Conservation (phyloP, 2,113 vertebrate genomes). For the Pollachius pollachius region DNA sequence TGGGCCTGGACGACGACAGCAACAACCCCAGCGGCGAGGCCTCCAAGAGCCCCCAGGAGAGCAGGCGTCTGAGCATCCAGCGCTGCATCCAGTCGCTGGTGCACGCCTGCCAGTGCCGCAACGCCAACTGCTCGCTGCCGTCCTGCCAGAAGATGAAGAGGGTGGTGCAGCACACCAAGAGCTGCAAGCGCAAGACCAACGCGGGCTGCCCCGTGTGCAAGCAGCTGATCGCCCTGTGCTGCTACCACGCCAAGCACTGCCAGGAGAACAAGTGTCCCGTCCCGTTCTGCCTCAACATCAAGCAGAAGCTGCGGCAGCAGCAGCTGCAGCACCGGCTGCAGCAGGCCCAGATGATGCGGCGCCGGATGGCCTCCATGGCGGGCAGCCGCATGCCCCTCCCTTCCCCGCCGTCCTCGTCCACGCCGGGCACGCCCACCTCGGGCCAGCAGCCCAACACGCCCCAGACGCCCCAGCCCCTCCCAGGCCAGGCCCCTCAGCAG, state of each 20-base stretch:
- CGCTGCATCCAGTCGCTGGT: constrained; percentile 98
- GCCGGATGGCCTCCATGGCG: constrained; percentile 98
- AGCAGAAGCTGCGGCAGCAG: constrained; percentile 97
- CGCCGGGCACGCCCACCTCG: constrained; percentile 86
- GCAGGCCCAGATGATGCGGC: constrained; percentile 97
- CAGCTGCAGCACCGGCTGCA: constrained; percentile 97
- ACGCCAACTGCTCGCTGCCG: constrained; percentile 94
- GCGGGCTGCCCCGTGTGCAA: constrained; percentile 98
- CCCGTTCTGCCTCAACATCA: constrained; percentile 99
- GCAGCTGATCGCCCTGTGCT: constrained; percentile 97
- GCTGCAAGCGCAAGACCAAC: constrained; percentile 98
- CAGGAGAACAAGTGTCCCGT: constrained; percentile 99
- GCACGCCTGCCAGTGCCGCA: constrained; percentile 97
- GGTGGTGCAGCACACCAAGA: constrained; percentile 97
- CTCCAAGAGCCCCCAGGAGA: constrained; percentile 97
- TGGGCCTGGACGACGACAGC: constrained; percentile 94
- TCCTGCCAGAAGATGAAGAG: constrained; percentile 99
- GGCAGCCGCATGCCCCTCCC: constrained; percentile 91
- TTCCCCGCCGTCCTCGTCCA: constrained; percentile 92
- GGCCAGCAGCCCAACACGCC: constrained; percentile 86
- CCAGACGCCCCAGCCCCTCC: constrained; percentile 81
- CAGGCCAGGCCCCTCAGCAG: constrained; percentile 70
- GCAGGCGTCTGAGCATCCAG: constrained; percentile 95
- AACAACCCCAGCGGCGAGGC: constrained; percentile 86
- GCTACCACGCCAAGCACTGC: constrained; percentile 99